Evolutionary conservation across 1,140 invertebrate genomes (phyloP), one percentile per base, ranked within the genome.

Genomic region (fruit fly (Drosophila melanogaster)): DNA sequence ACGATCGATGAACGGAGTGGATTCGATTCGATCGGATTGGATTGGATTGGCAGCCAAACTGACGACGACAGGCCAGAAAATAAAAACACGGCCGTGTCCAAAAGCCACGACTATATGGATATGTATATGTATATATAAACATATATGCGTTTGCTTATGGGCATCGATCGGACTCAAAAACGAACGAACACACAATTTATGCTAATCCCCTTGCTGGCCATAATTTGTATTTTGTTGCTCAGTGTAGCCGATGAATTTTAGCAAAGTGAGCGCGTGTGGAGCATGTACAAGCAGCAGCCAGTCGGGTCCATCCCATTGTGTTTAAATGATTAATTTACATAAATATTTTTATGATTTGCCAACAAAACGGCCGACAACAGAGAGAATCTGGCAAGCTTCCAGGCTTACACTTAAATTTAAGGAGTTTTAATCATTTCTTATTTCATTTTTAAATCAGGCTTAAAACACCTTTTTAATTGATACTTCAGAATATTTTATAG

Each of bases 331-430:
- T 90, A 84, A 89, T 89, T 89, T 90, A 89, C 84, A 89, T 89
- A 89, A 89, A 89, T 89, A 89, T 89, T 89, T 89, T 89, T 89
- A 89, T 89, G 84, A 89, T 89, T 89, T 89, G 85, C 76, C 84
- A 89, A 87, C 78, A 44, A 72, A 72, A 77, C 64, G 64, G 69
- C 19, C 61, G 51, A 51, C 35, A 71, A 46, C 19, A 51, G 40
- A 51, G 49, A 33, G 49, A 64, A 53, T 43, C 64, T 71, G 67
- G 67, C 64, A 64, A 71, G 43, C 50, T 70, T 64, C 67, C 64
- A 67, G 59, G 59, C 30, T 43, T 67, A 67, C 64, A 67, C 60
- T 65, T 12, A 19, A 60, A 44, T 0, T 33, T 15, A 51, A n/a
- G 11, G n/a, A 3, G 1, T 24, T 10, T 4, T 0, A 10, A 4